These are phyloP conservation scores for Numida meleagris DNA, from an alignment of 2,113 vertebrate genomes.

Conservation along the genomic window DNA sequence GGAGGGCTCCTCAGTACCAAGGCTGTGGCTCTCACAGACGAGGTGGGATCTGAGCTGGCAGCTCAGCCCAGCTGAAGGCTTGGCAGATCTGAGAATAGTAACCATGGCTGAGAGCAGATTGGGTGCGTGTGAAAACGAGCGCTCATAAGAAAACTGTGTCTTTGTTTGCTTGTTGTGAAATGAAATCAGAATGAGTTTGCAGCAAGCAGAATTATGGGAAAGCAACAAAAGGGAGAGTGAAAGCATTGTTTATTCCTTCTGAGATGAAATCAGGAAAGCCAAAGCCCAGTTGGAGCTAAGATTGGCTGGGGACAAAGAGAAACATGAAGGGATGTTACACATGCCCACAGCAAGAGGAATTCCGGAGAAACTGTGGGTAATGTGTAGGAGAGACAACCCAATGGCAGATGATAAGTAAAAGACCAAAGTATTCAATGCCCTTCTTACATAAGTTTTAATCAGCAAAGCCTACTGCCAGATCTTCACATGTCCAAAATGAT, in stretches of 20 bases:
- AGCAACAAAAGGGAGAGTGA: not conserved
- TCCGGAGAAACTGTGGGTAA: not conserved
- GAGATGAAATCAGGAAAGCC: not conserved
- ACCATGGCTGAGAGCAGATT: not conserved
- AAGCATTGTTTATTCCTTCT: not conserved
- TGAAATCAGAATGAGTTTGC: not conserved
- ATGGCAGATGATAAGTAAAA: not conserved
- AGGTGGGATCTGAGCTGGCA: not conserved
- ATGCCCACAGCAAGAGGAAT: not conserved
- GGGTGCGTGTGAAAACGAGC: not conserved
- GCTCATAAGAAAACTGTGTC: not conserved
- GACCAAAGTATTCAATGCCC: not conserved
- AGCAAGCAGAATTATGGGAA: not conserved
- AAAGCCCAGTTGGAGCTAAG: not conserved
- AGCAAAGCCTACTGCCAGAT: not conserved
- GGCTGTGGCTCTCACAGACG: not conserved
- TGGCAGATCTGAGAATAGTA: not conserved
- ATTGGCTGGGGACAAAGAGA: not conserved
- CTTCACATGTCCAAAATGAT: not conserved
- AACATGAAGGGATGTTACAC: fast-evolving
- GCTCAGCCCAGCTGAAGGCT: not conserved
- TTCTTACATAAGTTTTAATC: not conserved
- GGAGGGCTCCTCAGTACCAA: not conserved
- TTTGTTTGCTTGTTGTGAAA: not conserved
- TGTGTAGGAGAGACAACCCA: not conserved